phyloP scores from a whole-genome alignment of 2,888 invertebrate genomes.

The Caenorhabditis drosophilae region DNA sequence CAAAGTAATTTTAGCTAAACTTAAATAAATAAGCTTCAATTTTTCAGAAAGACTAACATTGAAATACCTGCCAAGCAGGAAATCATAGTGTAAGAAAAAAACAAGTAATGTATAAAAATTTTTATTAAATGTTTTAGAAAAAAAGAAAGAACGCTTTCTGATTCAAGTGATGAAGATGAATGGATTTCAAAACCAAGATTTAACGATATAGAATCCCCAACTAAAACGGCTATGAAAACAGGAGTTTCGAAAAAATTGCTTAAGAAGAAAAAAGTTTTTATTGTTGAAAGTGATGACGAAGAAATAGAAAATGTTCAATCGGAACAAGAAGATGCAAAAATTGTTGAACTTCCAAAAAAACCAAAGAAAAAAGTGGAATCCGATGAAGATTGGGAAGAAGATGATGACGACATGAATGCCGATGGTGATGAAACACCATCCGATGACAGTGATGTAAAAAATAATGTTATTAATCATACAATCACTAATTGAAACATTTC shows the following conservation, averaged over 20 bases:
- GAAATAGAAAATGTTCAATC: conserved; percentile 4
- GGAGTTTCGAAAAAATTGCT: conserved; percentile 12
- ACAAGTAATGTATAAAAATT: not conserved
- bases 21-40: not conserved
- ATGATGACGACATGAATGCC: conserved; percentile 25
- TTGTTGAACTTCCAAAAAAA: conserved; percentile 8
- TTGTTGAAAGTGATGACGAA: conserved; percentile 24
- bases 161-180: conserved; percentile 43
- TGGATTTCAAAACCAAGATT: conserved; percentile 37
- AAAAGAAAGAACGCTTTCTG: conserved; percentile 35
- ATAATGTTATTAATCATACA: too few species aligned
- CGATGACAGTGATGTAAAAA: conserved; percentile 46
- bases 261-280: conserved; percentile 21
- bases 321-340: conserved; percentile 9
- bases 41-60: conserved; percentile 4
- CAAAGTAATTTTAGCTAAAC: too few species aligned
- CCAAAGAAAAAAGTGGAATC: conserved; percentile 24
- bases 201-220: conserved; percentile 17
- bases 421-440: conserved; percentile 40
- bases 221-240: conserved; percentile 28
- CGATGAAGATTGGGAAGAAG: conserved; percentile 39
- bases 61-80: conserved; percentile 17
- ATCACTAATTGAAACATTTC: too few species aligned
- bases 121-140: conserved; percentile 2
- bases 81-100: conserved; percentile 6